Evolutionary conservation across 2,797 vertebrate genomes (phyloP).

Genomic region (Etheostoma nigrum): DNA sequence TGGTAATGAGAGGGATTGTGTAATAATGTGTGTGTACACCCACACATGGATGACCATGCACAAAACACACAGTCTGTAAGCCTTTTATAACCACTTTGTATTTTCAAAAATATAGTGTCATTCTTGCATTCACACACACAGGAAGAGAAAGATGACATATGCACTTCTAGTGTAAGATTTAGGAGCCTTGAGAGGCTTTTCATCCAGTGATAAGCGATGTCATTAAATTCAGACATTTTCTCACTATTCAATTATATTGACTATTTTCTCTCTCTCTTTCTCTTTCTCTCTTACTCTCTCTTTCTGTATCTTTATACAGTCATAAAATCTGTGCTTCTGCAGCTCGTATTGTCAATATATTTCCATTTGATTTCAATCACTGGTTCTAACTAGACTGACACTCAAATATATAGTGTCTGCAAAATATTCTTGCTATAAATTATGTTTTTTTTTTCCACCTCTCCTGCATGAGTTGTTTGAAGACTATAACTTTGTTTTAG

Average conservation of each 20-base stretch:
- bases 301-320: constrained; percentile 21
- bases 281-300: not conserved
- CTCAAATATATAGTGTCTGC: constrained; percentile 30
- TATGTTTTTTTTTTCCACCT: not conserved
- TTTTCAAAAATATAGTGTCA: constrained; percentile 10
- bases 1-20: constrained; percentile 51
- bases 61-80: not conserved
- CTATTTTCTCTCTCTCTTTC: not conserved
- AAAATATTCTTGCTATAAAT: constrained; percentile 14
- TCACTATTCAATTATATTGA: constrained; percentile 19
- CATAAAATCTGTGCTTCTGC: constrained; percentile 26
- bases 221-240: constrained; percentile 53
- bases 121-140: constrained; percentile 1
- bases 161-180: constrained; percentile 33
- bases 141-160: constrained; percentile 20
- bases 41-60: not conserved
- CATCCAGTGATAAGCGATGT: constrained; percentile 58
- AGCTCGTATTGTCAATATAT: constrained; percentile 30
- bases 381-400: constrained; percentile 45
- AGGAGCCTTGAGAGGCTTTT: constrained; percentile 48
- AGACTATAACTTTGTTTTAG: not conserved
- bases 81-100: constrained; percentile 30
- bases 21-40: constrained; percentile 43
- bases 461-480: constrained; percentile 2
- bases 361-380: constrained; percentile 41